Conservation (phyloP, 2,797 vertebrate genomes). For the Characodon lateralis region DNA sequence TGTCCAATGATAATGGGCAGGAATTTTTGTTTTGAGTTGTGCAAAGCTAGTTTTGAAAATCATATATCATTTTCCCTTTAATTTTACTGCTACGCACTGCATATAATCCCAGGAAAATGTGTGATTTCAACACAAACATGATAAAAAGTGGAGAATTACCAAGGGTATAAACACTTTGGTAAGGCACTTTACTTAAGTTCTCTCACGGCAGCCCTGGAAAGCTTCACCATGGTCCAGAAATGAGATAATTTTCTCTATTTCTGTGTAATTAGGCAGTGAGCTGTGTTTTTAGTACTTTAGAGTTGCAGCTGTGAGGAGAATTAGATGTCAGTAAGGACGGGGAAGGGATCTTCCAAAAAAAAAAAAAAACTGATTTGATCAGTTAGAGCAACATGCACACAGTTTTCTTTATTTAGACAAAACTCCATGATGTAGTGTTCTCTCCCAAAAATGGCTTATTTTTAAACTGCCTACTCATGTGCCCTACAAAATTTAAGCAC, state of each 20-base stretch:
- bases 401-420: slow-evolving; percentile 7
- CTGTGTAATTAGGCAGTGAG: not conserved
- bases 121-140: too few species aligned
- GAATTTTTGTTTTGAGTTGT: too few species aligned
- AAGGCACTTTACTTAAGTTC: not conserved
- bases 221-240: not conserved
- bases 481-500: slow-evolving; percentile 17
- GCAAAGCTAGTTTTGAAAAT: too few species aligned
- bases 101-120: too few species aligned
- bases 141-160: too few species aligned
- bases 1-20: too few species aligned
- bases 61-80: too few species aligned
- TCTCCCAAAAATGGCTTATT: not conserved
- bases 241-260: too few species aligned
- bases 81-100: too few species aligned
- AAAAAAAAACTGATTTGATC: slow-evolving; percentile 8
- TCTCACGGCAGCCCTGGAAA: not conserved
- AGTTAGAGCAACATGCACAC: not conserved
- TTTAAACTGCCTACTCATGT: not conserved
- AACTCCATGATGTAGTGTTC: not conserved
- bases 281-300: not conserved
- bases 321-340: not conserved
- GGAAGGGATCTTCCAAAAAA: not conserved
- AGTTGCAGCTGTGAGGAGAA: not conserved
- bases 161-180: not conserved